Evolutionary conservation across 2,797 vertebrate species (phyloP), one percentile per base, ranked within the genome.

Genomic region (Lates japonicus): DNA sequence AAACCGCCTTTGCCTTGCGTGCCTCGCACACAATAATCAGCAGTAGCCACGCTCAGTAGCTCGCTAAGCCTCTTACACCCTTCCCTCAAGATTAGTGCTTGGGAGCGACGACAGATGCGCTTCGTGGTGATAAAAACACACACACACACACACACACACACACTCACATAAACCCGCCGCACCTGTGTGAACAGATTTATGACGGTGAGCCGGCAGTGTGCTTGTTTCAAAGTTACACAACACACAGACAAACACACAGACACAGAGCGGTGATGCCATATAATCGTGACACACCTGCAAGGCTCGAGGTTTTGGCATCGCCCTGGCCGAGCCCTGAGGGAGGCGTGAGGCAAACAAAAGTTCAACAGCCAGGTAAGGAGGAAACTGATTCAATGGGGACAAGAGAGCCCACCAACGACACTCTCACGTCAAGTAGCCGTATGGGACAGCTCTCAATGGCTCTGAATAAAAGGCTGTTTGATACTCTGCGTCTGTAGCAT

Each of bases 31-130:
- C 95, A 95, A 93, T 95, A 95, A 96, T 95, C 94, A 95, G 92
- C 94, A 87, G 93, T 93, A 94, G 94, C 94, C 93, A 93, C 83
- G 93, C 95, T 96, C 94, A 94, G 95, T 94, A 93, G 93, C 94
- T 93, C 80, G 82, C 91, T 96, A 96, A 96, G 95, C 96, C 94
- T 95, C 96, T 96, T 96, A 96, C 93, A 94, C 93, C 94, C 95
- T 94, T 95, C 94, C 95, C 94, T 95, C 92, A 94, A 96, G 95
- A 96, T 96, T 96, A 96, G 94, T 93, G 89, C 90, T 94, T 94
- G 93, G 92, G 93, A 95, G 93, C 93, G 91, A 94, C 92, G 93
- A 96, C 95, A 95, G 95, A 95, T 95, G 93, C 92, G 90, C 93
- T 91, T 90, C 57, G 86, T 89, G 93, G 92, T 90, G 94, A 95